These are phyloP conservation scores for Brachionus manjavacas DNA, from an alignment of 1,140 invertebrate genomes.

Conservation along the genomic window DNA sequence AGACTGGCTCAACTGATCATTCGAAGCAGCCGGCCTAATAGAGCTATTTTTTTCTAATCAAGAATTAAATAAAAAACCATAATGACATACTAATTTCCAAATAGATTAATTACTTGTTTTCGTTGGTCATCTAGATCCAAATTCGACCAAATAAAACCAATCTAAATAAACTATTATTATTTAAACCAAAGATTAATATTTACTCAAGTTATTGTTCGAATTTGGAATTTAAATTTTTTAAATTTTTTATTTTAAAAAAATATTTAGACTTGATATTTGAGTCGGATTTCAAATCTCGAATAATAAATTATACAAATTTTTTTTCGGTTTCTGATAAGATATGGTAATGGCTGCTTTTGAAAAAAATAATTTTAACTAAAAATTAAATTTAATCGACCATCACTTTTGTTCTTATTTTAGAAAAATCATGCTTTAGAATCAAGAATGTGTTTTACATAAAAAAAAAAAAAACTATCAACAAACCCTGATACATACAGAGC, in stretches of 20 bases:
- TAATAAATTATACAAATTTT: not conserved
- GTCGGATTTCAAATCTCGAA: not conserved
- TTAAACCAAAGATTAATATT: not conserved
- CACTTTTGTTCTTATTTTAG: not conserved
- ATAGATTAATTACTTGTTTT: not conserved
- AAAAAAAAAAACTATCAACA: not conserved
- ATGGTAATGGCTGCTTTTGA: not conserved
- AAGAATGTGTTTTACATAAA: not conserved
- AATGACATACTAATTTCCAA: not conserved
- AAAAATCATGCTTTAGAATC: not conserved
- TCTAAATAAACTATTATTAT: not conserved
- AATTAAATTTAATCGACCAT: not conserved
- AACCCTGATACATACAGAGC: not conserved
- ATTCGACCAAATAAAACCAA: not conserved
- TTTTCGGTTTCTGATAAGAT: not conserved
- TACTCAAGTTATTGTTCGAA: not conserved
- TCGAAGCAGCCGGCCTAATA: not conserved
- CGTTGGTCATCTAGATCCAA: not conserved
- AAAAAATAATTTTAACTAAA: not conserved
- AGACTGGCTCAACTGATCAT: not conserved
- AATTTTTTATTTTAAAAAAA: not conserved
- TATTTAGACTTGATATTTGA: not conserved
- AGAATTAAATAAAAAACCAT: not conserved
- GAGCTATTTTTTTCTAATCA: not conserved
- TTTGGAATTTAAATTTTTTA: not conserved